Evolutionary conservation across 2,797 vertebrate species (phyloP).

Genomic region (Tympanoctomys barrerae): DNA sequence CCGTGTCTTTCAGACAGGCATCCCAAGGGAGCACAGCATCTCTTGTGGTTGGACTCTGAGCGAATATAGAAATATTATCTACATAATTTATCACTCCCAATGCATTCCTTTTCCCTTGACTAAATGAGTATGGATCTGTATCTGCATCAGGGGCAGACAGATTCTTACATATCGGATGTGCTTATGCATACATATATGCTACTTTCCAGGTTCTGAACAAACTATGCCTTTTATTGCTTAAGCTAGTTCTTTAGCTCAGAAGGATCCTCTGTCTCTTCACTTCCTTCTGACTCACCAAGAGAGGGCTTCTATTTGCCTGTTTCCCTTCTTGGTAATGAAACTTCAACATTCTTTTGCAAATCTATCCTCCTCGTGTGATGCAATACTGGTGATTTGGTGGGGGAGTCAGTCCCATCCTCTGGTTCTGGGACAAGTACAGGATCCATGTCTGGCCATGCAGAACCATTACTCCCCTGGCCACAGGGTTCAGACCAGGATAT

Average conservation of each 20-base stretch:
- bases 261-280: neutral
- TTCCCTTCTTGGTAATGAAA: neutral
- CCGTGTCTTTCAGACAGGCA: constrained; percentile 64
- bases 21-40: constrained; percentile 85
- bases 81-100: constrained; percentile 86
- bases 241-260: neutral
- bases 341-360: neutral
- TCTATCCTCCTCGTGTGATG: neutral
- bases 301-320: neutral
- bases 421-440: neutral
- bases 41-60: constrained; percentile 83
- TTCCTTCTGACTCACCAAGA: neutral
- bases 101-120: constrained; percentile 81
- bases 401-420: neutral
- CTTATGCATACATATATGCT: constrained; percentile 4
- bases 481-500: neutral
- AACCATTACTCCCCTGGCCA: neutral
- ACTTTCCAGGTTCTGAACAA: neutral
- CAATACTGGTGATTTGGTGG: neutral
- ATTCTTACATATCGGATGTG: constrained; percentile 51
- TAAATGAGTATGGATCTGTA: constrained; percentile 71
- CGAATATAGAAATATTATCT: constrained; percentile 84
- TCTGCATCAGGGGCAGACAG: neutral
- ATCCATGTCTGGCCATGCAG: neutral
- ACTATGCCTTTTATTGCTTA: neutral